Evolutionary conservation across 2,113 vertebrate species (phyloP).

Genomic region (Ptyas mucosa): DNA sequence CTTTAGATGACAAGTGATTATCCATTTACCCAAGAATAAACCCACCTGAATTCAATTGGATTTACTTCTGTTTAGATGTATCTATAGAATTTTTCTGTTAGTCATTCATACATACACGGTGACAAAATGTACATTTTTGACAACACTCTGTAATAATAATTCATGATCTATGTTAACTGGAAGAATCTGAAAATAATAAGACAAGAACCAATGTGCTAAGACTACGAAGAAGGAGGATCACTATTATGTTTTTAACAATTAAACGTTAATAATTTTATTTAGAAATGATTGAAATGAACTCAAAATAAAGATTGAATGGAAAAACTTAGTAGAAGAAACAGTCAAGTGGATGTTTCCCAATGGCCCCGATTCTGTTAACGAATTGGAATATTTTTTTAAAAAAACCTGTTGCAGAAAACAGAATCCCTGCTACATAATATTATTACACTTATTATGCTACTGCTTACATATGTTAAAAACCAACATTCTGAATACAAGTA

Average conservation of each 20-base stretch:
- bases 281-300: background rate
- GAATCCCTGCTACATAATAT: background rate
- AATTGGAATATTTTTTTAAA: background rate
- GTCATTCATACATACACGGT: background rate
- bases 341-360: background rate
- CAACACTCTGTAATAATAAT: background rate
- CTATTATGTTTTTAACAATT: background rate
- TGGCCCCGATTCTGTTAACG: background rate
- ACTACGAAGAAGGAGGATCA: background rate
- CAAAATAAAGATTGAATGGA: background rate
- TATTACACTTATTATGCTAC: too few species aligned
- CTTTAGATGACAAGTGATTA: background rate
- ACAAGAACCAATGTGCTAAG: background rate
- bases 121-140: background rate
- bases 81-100: background rate
- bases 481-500: background rate
- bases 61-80: background rate
- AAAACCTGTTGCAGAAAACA: background rate
- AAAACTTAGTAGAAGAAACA: background rate
- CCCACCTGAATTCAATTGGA: background rate
- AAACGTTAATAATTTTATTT: background rate
- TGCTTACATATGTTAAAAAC: background rate
- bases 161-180: background rate
- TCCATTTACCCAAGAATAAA: background rate
- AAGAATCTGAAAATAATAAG: background rate